phyloP scores from a whole-genome alignment of 2,113 vertebrate species.

The Melospiza melodia region DNA sequence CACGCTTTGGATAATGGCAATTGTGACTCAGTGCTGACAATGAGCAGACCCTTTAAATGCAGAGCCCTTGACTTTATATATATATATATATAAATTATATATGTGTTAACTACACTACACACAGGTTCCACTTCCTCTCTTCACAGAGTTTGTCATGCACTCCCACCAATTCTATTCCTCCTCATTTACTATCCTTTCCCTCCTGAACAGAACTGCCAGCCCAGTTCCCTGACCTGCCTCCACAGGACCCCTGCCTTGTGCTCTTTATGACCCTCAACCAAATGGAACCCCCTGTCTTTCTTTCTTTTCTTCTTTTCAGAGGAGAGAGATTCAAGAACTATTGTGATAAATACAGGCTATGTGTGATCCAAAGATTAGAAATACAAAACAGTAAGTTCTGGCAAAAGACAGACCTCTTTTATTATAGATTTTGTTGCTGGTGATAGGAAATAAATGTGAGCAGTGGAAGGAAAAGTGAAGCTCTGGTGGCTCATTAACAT shows the following conservation, averaged over 20 bases:
- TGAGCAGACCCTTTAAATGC: not conserved
- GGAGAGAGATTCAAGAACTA: not conserved
- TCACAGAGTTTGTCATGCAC: not conserved
- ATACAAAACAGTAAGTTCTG: not conserved
- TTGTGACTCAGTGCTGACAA: not conserved
- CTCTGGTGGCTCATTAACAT: not conserved
- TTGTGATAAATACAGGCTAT: not conserved
- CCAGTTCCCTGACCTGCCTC: not conserved
- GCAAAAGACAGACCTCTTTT: not conserved
- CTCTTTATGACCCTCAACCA: not conserved
- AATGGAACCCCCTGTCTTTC: not conserved
- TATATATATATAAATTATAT: not conserved
- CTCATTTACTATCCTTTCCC: not conserved
- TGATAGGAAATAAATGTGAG: not conserved
- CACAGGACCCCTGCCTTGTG: rapidly evolving
- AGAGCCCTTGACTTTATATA: not conserved
- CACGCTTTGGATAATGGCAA: not conserved
- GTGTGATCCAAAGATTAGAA: not conserved
- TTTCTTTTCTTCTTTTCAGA: not conserved
- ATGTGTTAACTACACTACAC: not conserved
- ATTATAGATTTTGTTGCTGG: not conserved
- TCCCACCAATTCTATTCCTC: not conserved
- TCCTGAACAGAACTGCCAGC: not conserved
- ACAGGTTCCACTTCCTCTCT: not conserved
- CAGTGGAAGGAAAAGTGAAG: not conserved